Evolutionary conservation across 2,113 vertebrate species (phyloP), one percentile per base, ranked within the genome.

Genomic region (Acanthochromis polyacanthus): DNA sequence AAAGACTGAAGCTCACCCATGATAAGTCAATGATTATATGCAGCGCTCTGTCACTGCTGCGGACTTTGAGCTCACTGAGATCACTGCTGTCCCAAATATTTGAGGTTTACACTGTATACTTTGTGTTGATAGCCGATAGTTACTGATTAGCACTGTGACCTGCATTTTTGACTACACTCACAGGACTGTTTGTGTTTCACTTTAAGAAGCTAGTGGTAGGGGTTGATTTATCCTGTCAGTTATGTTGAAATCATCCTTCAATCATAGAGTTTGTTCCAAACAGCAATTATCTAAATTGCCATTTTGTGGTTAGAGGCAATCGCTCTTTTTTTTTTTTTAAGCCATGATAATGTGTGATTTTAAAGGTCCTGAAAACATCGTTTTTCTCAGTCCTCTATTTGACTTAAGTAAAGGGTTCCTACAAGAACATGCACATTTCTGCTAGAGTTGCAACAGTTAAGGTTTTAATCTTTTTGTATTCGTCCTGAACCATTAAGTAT

Each of bases 71-170:
- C 52, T 64, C 68, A 14, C 48, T 62, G 32, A 53, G 36, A 71
- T 82, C 55, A 69, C 59, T 77, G 62, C n/a, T 71, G 58, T 53
- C 64, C 10, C 0, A 56, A 38, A 50, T 70, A 59, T 58, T 15
- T 43, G 60, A 5, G 22, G 36, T 66, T 80, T 66, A 75, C 53
- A 32, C 55, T 67, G 30, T 48, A 30, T n/a, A 22, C 40, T 40
- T 56, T 60, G 58, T 72, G 67, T 50, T 61, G 66, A 63, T 60
- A 30, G 45, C 40, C 19, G 51, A 22, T 56, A 10, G 73, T 82
- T 83, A 85, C 71, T 84, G 55, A 87, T 79, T 83, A 89, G 82
- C 75, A 25, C 58, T 14, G 22, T 60, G 69, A 78, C 45, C 51
- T 61, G 25, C 16, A 10, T 62, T 71, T 62, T 10, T 57, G 9